Base-by-base conservation (phyloP, 1,140 invertebrate species). In the Papilio xuthus region DNA sequence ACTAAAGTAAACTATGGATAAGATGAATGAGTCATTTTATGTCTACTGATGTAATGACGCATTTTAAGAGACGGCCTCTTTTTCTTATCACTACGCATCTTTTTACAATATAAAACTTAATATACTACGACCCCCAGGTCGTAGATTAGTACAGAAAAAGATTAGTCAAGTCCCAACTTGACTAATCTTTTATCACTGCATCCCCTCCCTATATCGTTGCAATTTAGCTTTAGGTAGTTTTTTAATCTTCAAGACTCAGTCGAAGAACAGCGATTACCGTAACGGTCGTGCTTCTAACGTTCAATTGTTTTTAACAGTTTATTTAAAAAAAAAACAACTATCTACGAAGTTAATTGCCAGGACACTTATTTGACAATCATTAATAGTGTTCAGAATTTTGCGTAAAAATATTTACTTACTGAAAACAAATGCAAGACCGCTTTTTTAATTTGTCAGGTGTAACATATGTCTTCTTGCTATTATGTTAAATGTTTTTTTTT, bases 41-140 rank as follows among this genome's bases (percentile, higher is more conserved):
- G 3, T 63, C 15, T 4, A 63, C 60, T 63, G 23, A 63, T 28
- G 12, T 63, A 63, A 63, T 63, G 60, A 63, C 60, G 60, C 60
- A 63, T 63, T 63, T 32, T 63, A 63, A 63, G 60, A 63, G n/a
- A 63, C 23, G 23, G 23, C 56, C 23, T 63, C 23, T 63, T 63
- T 86, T 80, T 80, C 71, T 63, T 63, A 63, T 63, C 60, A 26
- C 26, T 32, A 28, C 20, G n/a, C 32, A 20, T 18, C 18, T 50
- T n/a, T 50, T 15, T 18, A 56, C 13, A 15, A 28, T 63, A 28
- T 32, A 28, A 63, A 63, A 63, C 20, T 4, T 28, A 28, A 10
- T 32, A 1, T 32, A 12, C 0, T 28, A 63, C 4, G 15, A 28
- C 26, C 12, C 20, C 12, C 12, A 0, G 23, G 4, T 47, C 3